Evolutionary conservation across 2,797 vertebrate genomes (phyloP).

Genomic region (Catamblyrhynchus diadema): DNA sequence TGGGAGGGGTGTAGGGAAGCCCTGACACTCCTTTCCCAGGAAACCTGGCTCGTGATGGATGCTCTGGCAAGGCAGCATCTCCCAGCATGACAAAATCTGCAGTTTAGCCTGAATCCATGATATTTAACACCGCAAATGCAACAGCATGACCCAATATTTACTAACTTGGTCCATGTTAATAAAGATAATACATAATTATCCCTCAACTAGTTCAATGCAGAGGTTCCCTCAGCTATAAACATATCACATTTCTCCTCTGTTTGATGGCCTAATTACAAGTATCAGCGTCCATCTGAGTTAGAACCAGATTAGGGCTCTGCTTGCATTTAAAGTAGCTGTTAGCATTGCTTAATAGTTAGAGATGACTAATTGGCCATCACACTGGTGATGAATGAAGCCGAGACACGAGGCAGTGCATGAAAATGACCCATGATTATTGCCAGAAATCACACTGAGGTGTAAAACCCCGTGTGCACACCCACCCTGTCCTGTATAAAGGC

Average conservation of each 20-base stretch:
- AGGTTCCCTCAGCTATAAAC: constrained; percentile 50
- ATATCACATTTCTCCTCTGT: constrained; percentile 37
- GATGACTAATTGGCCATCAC: constrained; percentile 57
- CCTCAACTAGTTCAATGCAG: constrained; percentile 47
- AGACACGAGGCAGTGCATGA: background rate
- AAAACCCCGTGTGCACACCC: background rate
- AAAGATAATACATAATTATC: constrained; percentile 60
- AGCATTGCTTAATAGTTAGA: constrained; percentile 9
- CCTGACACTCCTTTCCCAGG: background rate
- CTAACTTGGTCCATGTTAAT: constrained; percentile 22
- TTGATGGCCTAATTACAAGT: constrained; percentile 64
- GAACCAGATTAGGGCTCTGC: constrained; percentile 2
- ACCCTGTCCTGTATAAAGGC: background rate
- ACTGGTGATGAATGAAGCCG: constrained; percentile 44
- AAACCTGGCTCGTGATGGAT: background rate
- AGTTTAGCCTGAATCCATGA: background rate
- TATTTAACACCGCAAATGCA: background rate
- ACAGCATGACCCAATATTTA: constrained; percentile 13
- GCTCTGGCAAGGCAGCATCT: background rate
- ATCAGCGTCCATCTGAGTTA: constrained; percentile 37
- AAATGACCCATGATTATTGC: background rate
- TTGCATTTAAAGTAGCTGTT: constrained; percentile 64
- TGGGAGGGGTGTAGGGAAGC: background rate
- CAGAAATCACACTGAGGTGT: background rate
- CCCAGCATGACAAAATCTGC: background rate